Base-by-base conservation (phyloP, 2,888 invertebrate genomes). In the Synanthedon andrenaeformis region DNA sequence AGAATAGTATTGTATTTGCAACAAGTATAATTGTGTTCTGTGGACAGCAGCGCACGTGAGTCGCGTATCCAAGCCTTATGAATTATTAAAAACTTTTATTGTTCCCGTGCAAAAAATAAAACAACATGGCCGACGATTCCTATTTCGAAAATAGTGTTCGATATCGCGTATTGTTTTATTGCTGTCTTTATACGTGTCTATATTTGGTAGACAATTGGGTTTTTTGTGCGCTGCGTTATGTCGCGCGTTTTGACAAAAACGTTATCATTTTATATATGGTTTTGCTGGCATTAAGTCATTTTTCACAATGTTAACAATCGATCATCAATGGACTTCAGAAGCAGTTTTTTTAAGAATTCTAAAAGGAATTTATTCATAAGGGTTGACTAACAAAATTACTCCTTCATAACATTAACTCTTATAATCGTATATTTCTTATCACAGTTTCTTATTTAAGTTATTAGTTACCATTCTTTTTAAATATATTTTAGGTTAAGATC, bases 11-110 rank as follows among this genome's bases (percentile, higher is more conserved):
- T 79, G 77, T 77, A 76, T 77, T 75, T 67, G 73, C 73, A 17
- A 51, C 68, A 82, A 71, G 74, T 79, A 74, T 76, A 69, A 72
- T 57, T 58, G 64, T 69, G 67, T 71, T 56, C 54, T 35, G 35
- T 35, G 57, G 56, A 51, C 62, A 57, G 58, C 62, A 56, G 58
- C 64, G 65, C 67, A 62, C 66, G 59, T 59, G 50, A 54, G 53
- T 54, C 57, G 53, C 17, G 35, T 35, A 35, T 35, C 35, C 35
- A 35, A 35, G 35, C 58, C 82, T 82, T 84, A 86, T 86, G 84
- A 84, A 86, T 86, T 84, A 86, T 86, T 84, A 72, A 84, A 62
- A 74, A 74, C 74, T 77, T 82, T 82, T 86, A 85, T 85, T 85
- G 85, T 84, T 72, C 70, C 65, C 62, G 62, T 64, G 71, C 72